Conservation (phyloP, 2,113 vertebrate genomes). For the Furnarius figulus region DNA sequence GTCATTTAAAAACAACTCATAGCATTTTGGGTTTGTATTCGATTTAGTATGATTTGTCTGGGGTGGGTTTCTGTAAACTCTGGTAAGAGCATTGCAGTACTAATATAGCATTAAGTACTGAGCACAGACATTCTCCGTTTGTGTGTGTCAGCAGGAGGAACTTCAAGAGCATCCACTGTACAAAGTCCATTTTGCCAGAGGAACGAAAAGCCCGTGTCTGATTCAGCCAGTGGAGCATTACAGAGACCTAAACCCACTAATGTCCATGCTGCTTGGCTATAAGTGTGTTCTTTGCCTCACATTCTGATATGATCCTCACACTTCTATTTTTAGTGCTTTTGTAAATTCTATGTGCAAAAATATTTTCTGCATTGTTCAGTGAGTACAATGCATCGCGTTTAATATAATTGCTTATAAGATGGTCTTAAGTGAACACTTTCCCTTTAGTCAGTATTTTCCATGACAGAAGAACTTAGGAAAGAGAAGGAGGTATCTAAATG, state of each 20-base stretch:
- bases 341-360: conserved; percentile 58
- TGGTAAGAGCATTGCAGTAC: background rate
- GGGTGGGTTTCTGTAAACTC: background rate
- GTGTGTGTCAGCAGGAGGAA: conserved; percentile 66
- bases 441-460: conserved; percentile 55
- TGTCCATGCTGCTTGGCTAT: conserved; percentile 82
- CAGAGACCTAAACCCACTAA: conserved; percentile 71
- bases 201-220: conserved; percentile 63
- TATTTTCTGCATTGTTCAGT: conserved; percentile 49
- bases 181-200: conserved; percentile 69
- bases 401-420: conserved; percentile 28
- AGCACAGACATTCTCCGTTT: background rate
- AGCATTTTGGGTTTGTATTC: background rate
- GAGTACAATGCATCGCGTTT: conserved; percentile 32
- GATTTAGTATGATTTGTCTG: background rate
- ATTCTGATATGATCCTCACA: background rate
- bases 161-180: conserved; percentile 69
- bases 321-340: conserved; percentile 56
- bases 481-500: conserved; percentile 6
- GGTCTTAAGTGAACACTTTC: background rate
- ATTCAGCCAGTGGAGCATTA: conserved; percentile 33
- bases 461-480: conserved; percentile 21
- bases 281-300: conserved; percentile 16
- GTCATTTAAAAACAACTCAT: background rate
- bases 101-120: background rate